A percentile compares a stretch with the other conserved stretches of the same genome.
Evolutionary conservation across 2,797 vertebrate species (phyloP).

Genomic region (Monodelphis domestica): DNA sequence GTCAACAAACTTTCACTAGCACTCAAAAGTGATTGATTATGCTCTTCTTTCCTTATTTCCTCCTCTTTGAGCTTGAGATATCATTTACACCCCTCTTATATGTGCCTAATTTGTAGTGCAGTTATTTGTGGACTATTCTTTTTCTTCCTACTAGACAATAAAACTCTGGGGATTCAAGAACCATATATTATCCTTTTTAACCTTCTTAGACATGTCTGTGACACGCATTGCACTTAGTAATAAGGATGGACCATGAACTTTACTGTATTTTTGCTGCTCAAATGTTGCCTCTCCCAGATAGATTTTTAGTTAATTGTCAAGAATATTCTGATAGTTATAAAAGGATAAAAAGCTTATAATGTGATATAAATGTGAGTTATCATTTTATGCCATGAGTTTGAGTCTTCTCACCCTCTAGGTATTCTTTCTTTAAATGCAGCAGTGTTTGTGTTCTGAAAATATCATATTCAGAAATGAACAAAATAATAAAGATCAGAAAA

Average conservation of each 20-base stretch:
- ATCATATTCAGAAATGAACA: neutral
- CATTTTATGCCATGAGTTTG: neutral
- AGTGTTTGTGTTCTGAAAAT: neutral
- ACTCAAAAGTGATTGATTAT: slow-evolving; percentile 14
- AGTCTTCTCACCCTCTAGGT: neutral
- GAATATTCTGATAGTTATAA: neutral
- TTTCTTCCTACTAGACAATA: neutral
- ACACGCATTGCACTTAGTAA: neutral
- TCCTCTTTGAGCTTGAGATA: neutral
- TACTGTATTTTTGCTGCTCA: neutral
- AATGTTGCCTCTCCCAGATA: neutral
- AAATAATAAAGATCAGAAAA: neutral
- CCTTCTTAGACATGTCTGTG: neutral
- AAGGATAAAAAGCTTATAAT: neutral
- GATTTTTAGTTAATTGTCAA: neutral
- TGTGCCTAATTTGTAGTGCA: neutral
- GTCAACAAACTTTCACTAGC: slow-evolving; percentile 10
- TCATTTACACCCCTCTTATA: neutral
- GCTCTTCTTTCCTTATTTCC: neutral
- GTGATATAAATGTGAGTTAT: neutral
- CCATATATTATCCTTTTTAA: neutral
- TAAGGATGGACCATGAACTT: neutral
- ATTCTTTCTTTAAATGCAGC: neutral
- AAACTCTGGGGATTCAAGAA: neutral
- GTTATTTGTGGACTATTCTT: neutral